These are phyloP conservation scores for Drosophila melanocephala DNA, from an alignment of 2,888 invertebrate species.

Conservation along the genomic window DNA sequence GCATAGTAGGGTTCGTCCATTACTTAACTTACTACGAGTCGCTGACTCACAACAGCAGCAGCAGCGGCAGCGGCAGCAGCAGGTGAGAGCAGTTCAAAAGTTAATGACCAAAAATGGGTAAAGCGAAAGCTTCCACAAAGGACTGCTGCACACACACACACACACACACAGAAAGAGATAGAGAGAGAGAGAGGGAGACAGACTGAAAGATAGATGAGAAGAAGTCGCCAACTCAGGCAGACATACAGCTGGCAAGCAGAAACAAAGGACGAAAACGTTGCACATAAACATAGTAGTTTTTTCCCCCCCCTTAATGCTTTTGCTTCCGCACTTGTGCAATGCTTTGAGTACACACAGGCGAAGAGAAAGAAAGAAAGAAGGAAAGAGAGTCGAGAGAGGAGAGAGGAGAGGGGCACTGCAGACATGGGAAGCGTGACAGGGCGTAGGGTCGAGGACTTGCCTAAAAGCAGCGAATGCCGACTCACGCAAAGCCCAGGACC, in stretches of 20 bases:
- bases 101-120: constrained; percentile 75
- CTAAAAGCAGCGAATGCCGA: constrained; percentile 43
- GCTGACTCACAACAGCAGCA: constrained; percentile 37
- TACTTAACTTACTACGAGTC: constrained; percentile 43
- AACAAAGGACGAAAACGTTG: constrained; percentile 63
- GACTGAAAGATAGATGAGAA: constrained; percentile 16
- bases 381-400: neutral
- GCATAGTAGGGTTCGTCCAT: constrained; percentile 38
- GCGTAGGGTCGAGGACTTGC: constrained; percentile 49
- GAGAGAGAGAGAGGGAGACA: neutral
- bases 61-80: constrained; percentile 24
- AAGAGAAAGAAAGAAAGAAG: constrained; percentile 17
- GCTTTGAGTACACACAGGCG: constrained; percentile 33
- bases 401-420: constrained; percentile 5
- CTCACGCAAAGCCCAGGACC: constrained; percentile 22
- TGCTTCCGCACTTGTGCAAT: constrained; percentile 67
- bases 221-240: constrained; percentile 25
- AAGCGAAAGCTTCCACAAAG: constrained; percentile 44
- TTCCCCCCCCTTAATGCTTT: constrained; percentile 61
- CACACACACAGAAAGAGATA: neutral
- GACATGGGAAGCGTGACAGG: constrained; percentile 33
- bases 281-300: constrained; percentile 61
- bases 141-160: constrained; percentile 17
- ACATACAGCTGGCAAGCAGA: constrained; percentile 44
- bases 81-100: constrained; percentile 73